Conservation (phyloP, 2,797 vertebrate species). For the Thamnophis elegans region DNA sequence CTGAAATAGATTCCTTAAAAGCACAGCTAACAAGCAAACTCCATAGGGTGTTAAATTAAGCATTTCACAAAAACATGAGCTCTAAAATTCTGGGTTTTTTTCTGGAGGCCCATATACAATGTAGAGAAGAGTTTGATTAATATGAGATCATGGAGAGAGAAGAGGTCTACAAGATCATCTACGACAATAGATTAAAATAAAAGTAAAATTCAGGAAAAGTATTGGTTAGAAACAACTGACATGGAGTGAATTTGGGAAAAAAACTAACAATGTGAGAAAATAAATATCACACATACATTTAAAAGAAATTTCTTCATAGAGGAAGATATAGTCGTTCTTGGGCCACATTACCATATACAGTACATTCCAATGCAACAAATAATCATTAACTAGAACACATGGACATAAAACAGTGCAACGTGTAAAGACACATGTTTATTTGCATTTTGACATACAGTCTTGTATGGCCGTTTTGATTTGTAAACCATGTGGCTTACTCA, state of each 20-base stretch:
- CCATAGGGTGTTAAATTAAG: neutral
- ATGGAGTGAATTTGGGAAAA: neutral
- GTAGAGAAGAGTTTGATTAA: neutral
- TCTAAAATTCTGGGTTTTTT: neutral
- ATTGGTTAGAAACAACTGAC: neutral
- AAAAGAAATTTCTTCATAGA: neutral
- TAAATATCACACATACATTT: neutral
- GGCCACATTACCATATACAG: neutral
- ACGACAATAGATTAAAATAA: neutral
- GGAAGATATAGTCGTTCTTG: neutral
- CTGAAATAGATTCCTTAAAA: neutral
- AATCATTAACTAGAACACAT: neutral
- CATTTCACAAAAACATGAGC: neutral
- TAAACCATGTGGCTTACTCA: neutral
- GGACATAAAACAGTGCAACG: neutral
- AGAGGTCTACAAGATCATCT: neutral
- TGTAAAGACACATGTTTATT: neutral
- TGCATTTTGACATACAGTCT: neutral
- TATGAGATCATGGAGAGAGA: neutral
- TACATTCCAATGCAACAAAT: neutral
- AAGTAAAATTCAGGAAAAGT: neutral
- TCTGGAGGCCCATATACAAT: too few relatives aligned
- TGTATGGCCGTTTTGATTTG: neutral
- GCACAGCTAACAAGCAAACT: neutral
- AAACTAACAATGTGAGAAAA: neutral